Evolutionary conservation across 2,888 invertebrate genomes (phyloP), one percentile per base, ranked within the genome.

Genomic region (Atherix ibis): DNA sequence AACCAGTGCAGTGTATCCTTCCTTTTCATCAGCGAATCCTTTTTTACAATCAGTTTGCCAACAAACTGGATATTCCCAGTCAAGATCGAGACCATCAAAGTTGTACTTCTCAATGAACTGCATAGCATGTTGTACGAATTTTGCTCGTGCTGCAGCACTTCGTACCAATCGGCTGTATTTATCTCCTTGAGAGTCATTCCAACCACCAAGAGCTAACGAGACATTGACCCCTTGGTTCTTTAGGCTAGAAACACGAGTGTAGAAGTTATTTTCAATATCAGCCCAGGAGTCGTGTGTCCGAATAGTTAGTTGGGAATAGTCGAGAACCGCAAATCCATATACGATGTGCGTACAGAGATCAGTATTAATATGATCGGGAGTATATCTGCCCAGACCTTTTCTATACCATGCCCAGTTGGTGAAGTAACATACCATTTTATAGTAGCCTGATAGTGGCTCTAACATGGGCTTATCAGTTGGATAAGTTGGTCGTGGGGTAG

Each of bases 391-490:
- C 22, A 71, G 52, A 0, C 84, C 87, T 46, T 74, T 73, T 17
- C 87, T 67, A 51, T 87, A 88, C 85, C 88, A 88, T 1, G 89
- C 85, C 89, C 89, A 91, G 53, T 89, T 89, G 0, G 89, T 88
- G 57, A 87, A 89, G 58, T 89, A 89, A 50, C 88, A 89, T 1
- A 88, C 81, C 1, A 88, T 69, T 57, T 84, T 85, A 54, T 73
- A 84, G 38, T 74, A 68, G 13, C 78, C 83, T 53, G 68, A 61
- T 40, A 73, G 54, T 31, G 62, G 71, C 34, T 58, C 62, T 39
- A 64, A 62, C 4, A 41, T 37, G 4, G 57, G 49, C 36, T 49
- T 51, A 24, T 55, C 51, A 0, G 54, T 53, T 27, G 51, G 54
- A 35, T 53, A 54, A 0, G 52, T 52, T 5, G 58, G 54, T 34